Base-by-base conservation (phyloP, 2,797 vertebrate genomes). In the Lutjanus argentimaculatus region DNA sequence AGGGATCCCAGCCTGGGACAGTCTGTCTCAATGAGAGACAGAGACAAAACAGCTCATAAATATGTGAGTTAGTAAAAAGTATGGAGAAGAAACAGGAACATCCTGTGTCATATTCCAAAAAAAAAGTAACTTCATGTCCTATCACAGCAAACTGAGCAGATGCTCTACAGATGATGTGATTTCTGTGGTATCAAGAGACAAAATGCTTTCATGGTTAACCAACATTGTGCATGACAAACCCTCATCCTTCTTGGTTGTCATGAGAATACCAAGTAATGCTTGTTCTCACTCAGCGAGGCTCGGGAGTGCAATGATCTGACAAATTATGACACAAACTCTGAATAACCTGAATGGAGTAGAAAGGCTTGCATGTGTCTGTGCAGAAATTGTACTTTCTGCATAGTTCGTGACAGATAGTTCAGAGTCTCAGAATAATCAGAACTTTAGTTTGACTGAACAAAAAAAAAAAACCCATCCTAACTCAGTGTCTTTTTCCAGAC, bases 31-130 rank as follows among this genome's bases (percentile, higher is more conserved):
- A 49, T 72, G 49, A 64, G 8, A 77, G 65, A 52, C 25, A 8
- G 82, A 80, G 64, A 85, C 59, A 79, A 72, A 87, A 52, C 80
- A 79, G 57, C 55, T 82, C 83, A 80, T 81, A 87, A 83, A 91
- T 80, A 83, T 79, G 65, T 51, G 48, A 85, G 65, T 77, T 57
- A 7, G 67, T 84, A 57, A 78, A 80, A 85, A 61, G 58, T 21
- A 75, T 14, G 1, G 55, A 85, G 49, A 85, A 58, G 68, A 83
- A 87, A 79, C 72, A 59, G 65, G 22, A 85, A 82, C 77, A 83
- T 80, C 12, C 12, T 77, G 82, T 79, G 69, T 64, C 42, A 66
- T 67, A 56, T 42, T 52, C 48, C 19, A 13, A 4, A 36, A 48
- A 67, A 73, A 67, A 73, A 8, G 7, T 56, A 16, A 6, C 49